Percentiles rank a stretch among this genome's conserved stretches.
These are phyloP conservation scores for Meandrina meandrites DNA, from an alignment of 92 coral and sea anemone species.

Conservation along the genomic window DNA sequence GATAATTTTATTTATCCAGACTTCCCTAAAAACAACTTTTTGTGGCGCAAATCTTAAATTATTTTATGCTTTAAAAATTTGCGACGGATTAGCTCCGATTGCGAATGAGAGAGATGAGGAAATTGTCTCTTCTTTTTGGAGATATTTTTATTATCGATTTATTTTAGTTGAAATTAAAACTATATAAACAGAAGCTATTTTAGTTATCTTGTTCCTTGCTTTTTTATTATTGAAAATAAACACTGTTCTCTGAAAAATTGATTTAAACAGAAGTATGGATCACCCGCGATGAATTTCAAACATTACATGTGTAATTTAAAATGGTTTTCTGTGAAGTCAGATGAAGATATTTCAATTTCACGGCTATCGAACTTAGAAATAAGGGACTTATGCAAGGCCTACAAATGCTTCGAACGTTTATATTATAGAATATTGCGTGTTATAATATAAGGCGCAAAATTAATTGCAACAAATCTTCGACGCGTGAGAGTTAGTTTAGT, in stretches of 20 bases:
- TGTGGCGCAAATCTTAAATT: not conserved
- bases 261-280: slow-evolving; percentile 17
- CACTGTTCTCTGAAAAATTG: not conserved
- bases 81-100: not conserved
- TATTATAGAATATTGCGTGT: not conserved
- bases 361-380: not conserved
- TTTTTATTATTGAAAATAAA: not conserved
- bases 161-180: slow-evolving; percentile 4
- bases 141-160: slow-evolving; percentile 8
- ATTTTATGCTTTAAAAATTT: slow-evolving; percentile 4
- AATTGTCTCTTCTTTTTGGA: not conserved
- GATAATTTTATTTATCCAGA: not conserved
- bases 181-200: not conserved
- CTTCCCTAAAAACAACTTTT: not conserved
- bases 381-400: not conserved
- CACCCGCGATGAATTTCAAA: not conserved
- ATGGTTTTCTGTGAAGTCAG: not conserved
- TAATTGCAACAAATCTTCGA: slow-evolving; percentile 10
- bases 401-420: not conserved
- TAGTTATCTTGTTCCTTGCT: not conserved
- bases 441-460: not conserved
- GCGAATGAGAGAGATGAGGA: not conserved
- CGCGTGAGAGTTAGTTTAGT: not conserved
- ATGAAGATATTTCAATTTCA: not conserved
- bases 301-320: not conserved